Evolutionary conservation across 2,797 vertebrate genomes (phyloP).

Genomic region (Silurus aristotelis): DNA sequence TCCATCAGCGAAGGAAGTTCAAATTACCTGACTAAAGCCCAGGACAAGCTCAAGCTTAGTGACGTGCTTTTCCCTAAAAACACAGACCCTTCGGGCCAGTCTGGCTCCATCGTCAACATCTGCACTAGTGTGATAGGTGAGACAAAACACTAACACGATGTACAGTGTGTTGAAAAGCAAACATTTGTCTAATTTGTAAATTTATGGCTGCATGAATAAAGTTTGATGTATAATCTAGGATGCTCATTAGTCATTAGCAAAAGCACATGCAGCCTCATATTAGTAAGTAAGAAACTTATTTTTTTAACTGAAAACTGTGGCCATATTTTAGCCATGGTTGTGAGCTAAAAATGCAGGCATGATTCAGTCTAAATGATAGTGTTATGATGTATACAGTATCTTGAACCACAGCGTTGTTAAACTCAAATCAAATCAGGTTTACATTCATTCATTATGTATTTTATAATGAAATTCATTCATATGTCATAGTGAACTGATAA

Average conservation of each 20-base stretch:
- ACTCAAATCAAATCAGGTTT: not conserved
- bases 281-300: not conserved
- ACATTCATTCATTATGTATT: not conserved
- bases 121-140: slow-evolving; percentile 84
- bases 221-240: not conserved
- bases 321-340: not conserved
- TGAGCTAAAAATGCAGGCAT: not conserved
- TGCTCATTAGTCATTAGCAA: not conserved
- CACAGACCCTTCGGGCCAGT: slow-evolving; percentile 79
- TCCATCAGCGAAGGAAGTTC: slow-evolving; percentile 75
- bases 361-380: not conserved
- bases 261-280: not conserved
- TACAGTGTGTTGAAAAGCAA: not conserved
- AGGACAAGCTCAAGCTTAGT: slow-evolving; percentile 72
- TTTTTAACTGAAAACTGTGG: not conserved
- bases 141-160: slow-evolving; percentile 42
- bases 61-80: slow-evolving; percentile 78
- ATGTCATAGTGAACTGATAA: not conserved
- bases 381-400: not conserved
- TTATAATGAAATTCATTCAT: not conserved
- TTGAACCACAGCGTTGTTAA: not conserved
- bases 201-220: too few species aligned
- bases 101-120: slow-evolving; percentile 81
- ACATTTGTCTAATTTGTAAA: not conserved
- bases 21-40: slow-evolving; percentile 75